These are phyloP conservation scores for Gephyroberyx darwinii DNA, from an alignment of 2,797 vertebrate species.

Conservation along the genomic window DNA sequence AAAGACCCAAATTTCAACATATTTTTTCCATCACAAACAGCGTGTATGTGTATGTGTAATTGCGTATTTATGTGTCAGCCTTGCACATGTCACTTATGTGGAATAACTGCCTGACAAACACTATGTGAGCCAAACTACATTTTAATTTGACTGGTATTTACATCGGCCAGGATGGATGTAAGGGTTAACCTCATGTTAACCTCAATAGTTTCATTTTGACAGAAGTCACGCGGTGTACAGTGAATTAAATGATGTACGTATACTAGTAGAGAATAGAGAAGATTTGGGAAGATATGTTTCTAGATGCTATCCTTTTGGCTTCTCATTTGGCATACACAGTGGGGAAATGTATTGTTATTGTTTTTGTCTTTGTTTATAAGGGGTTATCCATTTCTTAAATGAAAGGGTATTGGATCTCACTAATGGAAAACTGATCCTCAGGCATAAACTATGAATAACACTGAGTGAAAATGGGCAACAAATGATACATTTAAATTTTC, in stretches of 20 bases:
- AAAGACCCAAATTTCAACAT: conserved; percentile 1
- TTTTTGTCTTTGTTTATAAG: background rate
- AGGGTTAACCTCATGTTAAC: no score
- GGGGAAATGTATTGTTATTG: background rate
- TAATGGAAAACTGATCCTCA: background rate
- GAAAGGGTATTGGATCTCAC: background rate
- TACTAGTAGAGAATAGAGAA: no score
- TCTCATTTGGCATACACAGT: background rate
- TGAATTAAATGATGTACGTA: no score
- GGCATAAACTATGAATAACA: background rate
- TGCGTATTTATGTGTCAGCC: background rate
- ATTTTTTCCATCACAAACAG: background rate
- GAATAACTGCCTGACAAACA: background rate
- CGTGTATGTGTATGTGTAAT: no score
- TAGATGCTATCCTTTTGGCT: background rate
- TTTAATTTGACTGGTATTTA: no score
- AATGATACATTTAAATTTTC: background rate
- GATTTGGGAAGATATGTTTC: no score
- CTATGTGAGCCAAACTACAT: background rate
- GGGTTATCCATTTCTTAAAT: background rate
- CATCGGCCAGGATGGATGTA: no score
- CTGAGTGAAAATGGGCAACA: background rate
- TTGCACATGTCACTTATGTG: background rate
- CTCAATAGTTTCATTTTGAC: no score
- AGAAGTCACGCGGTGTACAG: no score